These are phyloP conservation scores for Blennius ocellaris DNA, from an alignment of 2,113 vertebrate species.

Conservation along the genomic window DNA sequence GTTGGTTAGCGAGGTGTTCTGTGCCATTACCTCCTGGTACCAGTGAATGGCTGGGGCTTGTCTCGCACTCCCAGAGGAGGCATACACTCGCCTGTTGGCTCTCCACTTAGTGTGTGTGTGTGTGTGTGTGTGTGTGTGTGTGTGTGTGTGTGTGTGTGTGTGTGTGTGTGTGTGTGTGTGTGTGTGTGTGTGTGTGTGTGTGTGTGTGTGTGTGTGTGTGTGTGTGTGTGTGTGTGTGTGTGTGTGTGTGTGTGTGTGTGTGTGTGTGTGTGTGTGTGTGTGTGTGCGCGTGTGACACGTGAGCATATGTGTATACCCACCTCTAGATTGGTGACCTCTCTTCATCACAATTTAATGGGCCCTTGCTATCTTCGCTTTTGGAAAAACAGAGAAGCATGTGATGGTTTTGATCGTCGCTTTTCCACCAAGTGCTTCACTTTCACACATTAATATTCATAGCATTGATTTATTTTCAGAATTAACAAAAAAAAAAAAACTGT, in stretches of 20 bases:
- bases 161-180: not conserved
- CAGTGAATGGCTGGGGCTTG: conserved; percentile 72
- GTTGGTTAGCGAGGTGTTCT: conserved; percentile 82
- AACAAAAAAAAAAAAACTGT: conserved; percentile 72
- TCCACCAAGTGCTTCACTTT: conserved; percentile 70
- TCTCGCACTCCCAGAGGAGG: conserved; percentile 73
- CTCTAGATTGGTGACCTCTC: conserved; percentile 69
- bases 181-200: not conserved
- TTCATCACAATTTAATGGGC: conserved; percentile 75
- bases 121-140: not conserved
- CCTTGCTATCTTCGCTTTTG: conserved; percentile 40
- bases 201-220: not conserved
- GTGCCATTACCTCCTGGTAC: conserved; percentile 83
- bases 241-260: conserved; percentile 11
- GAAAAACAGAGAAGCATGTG: conserved; percentile 41
- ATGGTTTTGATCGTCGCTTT: conserved; percentile 62
- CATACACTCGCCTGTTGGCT: conserved; percentile 71
- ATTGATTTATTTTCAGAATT: conserved; percentile 80
- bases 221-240: not conserved
- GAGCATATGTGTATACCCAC: conserved; percentile 13
- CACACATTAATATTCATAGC: conserved; percentile 79
- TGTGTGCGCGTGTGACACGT: not conserved
- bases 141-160: not conserved
- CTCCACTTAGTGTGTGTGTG: conserved; percentile 26
- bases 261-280: conserved; percentile 10